phyloP scores from a whole-genome alignment of 2,888 invertebrate genomes.

The Neoascia interrupta region DNA sequence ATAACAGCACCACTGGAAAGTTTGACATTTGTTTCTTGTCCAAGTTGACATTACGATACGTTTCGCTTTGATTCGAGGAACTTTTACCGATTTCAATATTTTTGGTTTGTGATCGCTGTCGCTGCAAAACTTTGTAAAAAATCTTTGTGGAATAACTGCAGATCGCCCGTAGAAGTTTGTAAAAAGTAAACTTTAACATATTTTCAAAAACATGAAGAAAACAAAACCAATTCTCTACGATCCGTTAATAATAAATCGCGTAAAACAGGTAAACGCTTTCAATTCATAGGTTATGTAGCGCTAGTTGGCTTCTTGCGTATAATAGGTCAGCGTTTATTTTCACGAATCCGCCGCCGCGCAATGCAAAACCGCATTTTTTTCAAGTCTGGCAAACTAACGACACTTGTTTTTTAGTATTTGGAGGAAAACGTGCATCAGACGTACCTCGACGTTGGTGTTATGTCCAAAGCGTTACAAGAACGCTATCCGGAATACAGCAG shows the following conservation, averaged over 20 bases:
- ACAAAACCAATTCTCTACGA: constrained; percentile 79
- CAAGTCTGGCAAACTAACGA: neutral
- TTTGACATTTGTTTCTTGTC: no score
- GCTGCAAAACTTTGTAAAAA: constrained; percentile 23
- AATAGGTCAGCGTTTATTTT: neutral
- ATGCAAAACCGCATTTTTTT: no score
- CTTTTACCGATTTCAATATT: constrained; percentile 26
- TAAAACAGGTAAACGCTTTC: constrained; percentile 80
- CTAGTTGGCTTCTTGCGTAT: constrained; percentile 43
- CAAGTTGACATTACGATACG: constrained; percentile 29
- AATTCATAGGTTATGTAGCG: constrained; percentile 72
- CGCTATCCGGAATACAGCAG: constrained; percentile 89
- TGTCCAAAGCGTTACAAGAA: constrained; percentile 89
- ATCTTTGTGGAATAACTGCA: neutral
- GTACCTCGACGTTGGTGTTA: constrained; percentile 89
- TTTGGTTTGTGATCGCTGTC: constrained; percentile 46
- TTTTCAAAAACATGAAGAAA: constrained; percentile 73
- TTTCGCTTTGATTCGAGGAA: neutral
- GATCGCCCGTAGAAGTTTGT: neutral
- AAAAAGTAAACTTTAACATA: no score
- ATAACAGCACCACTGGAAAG: no score
- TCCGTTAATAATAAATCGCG: constrained; percentile 82
- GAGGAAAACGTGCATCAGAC: constrained; percentile 90
- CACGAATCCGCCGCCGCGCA: neutral
- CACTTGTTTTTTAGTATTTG: constrained; percentile 83